Base-by-base conservation (phyloP, 2,888 invertebrate genomes). In the Eurytoma adleriae region DNA sequence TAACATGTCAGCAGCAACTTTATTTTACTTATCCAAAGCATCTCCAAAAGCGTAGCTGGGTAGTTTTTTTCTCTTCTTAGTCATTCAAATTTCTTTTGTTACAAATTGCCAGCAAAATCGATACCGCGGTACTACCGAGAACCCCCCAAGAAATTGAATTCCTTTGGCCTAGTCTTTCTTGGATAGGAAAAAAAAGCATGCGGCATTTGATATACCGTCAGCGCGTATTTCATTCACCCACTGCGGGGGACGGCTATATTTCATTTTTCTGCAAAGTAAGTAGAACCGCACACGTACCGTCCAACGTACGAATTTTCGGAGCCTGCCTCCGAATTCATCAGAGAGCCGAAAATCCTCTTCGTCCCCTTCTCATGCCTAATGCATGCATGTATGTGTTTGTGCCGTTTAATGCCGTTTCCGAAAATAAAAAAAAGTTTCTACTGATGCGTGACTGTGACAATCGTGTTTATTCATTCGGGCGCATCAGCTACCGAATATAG, bases 201-300 rank as follows among this genome's bases (percentile, higher is more conserved):
- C 24, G 7, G 27, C 62, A 27, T 68, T 59, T 75, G 68, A 75
- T 67, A 75, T 68, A 68, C 59, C 27, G 68, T 50, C 59, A 52
- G 59, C 16, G 14, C 75, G 75, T 75, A 67, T 75, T 68, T 75
- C 75, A 68, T 68, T 61, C 62, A 54, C 18, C 18, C 64, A 13
- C 57, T 64, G 61, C 30, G 14, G 24, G 62, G 20, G 50, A 77
- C 54, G 24, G 13, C 54, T 59, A 61, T 67, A 75, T 40, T 24
- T 75, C 67, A 80, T 80, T 71, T 71, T 80, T 80, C 61, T 30
- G 54, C 67, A 12, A 70, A 76, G 71, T 13, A 30, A 56, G 69
- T 12, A 2, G 56, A 16, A 10, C 10, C 30, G 20, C 18, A 52
- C 20, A 54, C 12, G 14, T 20, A 64, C n/a, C 16, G 20, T 7